Conservation (phyloP, 2,113 vertebrate species). For the Osmerus eperlanus region DNA sequence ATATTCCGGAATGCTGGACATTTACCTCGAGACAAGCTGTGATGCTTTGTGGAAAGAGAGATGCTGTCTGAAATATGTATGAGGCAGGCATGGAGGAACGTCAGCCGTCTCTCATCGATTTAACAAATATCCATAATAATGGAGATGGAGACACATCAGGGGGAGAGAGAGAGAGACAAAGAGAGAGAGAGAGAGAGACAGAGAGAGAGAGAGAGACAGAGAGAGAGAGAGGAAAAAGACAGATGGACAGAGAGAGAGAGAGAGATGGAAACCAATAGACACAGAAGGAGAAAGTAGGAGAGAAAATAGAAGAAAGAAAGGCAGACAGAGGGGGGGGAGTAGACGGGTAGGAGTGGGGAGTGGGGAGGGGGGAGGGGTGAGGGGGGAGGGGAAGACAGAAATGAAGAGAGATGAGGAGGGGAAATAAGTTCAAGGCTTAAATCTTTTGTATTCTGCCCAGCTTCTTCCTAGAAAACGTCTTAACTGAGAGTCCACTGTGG, state of each 20-base stretch:
- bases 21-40: not conserved
- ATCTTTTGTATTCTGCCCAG: constrained; percentile 1
- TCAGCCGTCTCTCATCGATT: constrained; percentile 7
- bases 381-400: not conserved
- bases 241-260: not conserved
- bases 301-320: not conserved
- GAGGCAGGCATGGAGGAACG: constrained; percentile 1
- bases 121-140: constrained; percentile 9
- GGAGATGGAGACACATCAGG: not conserved
- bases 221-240: not conserved
- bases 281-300: constrained; percentile 3
- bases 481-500: no score
- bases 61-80: constrained; percentile 18
- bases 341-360: not conserved
- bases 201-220: not conserved
- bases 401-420: not conserved
- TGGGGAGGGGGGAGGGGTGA: not conserved
- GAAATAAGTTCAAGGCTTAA: not conserved
- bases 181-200: not conserved
- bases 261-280: constrained; percentile 1
- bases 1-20: constrained; percentile 8
- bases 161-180: not conserved
- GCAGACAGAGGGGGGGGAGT: not conserved
- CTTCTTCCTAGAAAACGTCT: not conserved
- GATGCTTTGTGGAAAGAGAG: not conserved